These are phyloP conservation scores for Drosophila gunungcola DNA, from an alignment of 1,140 invertebrate genomes.

Conservation along the genomic window DNA sequence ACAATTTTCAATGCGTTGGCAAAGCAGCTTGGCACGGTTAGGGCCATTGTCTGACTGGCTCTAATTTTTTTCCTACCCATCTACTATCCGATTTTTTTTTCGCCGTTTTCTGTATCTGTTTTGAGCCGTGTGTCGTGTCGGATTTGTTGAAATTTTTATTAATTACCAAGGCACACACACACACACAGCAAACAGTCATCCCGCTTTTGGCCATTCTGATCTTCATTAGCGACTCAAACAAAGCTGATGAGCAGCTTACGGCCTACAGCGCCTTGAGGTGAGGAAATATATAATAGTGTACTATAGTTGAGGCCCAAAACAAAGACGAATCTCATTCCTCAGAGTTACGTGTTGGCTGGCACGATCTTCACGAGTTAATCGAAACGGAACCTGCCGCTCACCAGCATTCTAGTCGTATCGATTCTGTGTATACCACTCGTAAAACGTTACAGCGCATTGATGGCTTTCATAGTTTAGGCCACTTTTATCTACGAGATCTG, in stretches of 20 bases:
- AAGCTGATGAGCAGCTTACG: slow-evolving; percentile 49
- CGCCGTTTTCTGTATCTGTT: slow-evolving; percentile 10
- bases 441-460: slow-evolving; percentile 18
- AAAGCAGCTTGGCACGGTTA: slow-evolving; percentile 42
- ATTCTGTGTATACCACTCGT: slow-evolving; percentile 5
- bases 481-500: slow-evolving; percentile 35
- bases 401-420: slow-evolving; percentile 26
- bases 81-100: slow-evolving; percentile 19
- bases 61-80: slow-evolving; percentile 42
- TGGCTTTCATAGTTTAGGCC: slow-evolving; percentile 35
- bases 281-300: slow-evolving; percentile 15
- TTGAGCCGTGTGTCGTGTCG: slow-evolving; percentile 40
- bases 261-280: slow-evolving; percentile 1
- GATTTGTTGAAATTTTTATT: slow-evolving; percentile 58
- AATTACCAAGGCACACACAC: slow-evolving; percentile 56
- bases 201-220: slow-evolving; percentile 25
- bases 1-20: slow-evolving; percentile 72
- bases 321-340: slow-evolving; percentile 17
- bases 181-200: slow-evolving; percentile 17
- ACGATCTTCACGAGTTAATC: slow-evolving; percentile 28
- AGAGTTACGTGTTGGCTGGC: slow-evolving; percentile 18
- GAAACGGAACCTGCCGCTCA: slow-evolving; percentile 48
- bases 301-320: slow-evolving; percentile 7
- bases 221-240: slow-evolving; percentile 50
- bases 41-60: slow-evolving; percentile 48